Evolutionary conservation across 2,113 vertebrate genomes (phyloP).

Genomic region (Hippocampus mohnikei): DNA sequence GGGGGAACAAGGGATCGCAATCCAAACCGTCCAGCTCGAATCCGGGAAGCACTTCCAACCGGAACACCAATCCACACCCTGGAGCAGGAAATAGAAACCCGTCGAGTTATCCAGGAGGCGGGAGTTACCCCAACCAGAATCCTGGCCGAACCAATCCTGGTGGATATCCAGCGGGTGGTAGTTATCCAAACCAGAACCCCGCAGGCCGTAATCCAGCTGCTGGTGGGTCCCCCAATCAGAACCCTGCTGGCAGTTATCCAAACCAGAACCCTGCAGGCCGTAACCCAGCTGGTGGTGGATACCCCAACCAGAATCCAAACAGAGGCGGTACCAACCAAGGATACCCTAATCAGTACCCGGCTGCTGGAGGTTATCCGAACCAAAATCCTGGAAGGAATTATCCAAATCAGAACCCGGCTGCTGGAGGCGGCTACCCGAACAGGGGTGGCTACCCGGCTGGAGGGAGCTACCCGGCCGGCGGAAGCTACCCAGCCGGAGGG

Average conservation of each 20-base stretch:
- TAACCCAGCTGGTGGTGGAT: constrained; percentile 25
- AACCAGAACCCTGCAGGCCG: constrained; percentile 42
- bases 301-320: constrained; percentile 27
- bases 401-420: constrained; percentile 28
- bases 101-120: neutral
- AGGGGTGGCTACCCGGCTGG: constrained; percentile 26
- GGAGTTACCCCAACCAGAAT: neutral
- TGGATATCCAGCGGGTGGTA: constrained; percentile 42
- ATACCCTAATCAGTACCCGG: constrained; percentile 32
- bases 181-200: constrained; percentile 53
- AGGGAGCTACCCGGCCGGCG: constrained; percentile 8
- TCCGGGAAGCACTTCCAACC: constrained; percentile 39
- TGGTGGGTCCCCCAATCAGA: constrained; percentile 51
- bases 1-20: constrained; percentile 31
- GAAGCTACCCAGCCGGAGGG: constrained; percentile 28
- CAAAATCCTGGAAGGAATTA: constrained; percentile 15
- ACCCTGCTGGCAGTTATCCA: constrained; percentile 53
- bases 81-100: constrained; percentile 24
- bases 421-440: constrained; percentile 17
- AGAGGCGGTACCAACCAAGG: constrained; percentile 16
- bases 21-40: constrained; percentile 55
- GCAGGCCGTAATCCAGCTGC: constrained; percentile 33
- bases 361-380: constrained; percentile 10
- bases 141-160: constrained; percentile 37
- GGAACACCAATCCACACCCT: constrained; percentile 59